Base-by-base conservation (phyloP, 2,888 invertebrate genomes). In the Parthenolecanium corni region DNA sequence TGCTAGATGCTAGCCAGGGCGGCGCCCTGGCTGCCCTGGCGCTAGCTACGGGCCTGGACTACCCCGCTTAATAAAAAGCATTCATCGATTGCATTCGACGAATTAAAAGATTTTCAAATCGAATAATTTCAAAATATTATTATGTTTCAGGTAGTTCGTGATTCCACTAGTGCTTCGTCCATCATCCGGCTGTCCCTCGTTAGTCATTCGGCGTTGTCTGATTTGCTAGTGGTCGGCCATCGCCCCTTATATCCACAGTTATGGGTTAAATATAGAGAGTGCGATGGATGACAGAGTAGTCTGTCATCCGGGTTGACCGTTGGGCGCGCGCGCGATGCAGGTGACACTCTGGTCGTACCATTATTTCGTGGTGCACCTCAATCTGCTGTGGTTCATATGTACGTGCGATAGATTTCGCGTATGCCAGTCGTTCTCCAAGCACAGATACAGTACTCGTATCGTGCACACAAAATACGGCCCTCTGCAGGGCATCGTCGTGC, bases 391-490 rank as follows among this genome's bases (percentile, higher is more conserved):
- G 49, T 23, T 49, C 23, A 23, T 49, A 23, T 49, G 49, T 21
- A 21, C 23, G 49, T 49, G 23, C 21, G 14, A 49, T 3, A 18
- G 21, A 12, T 49, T 49, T 23, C 49, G 49, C 61, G 61, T 23
- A 49, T 61, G 61, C 40, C 51, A 61, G 23, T 49, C 61, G 6
- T 61, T 61, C 40, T 25, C 49, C 40, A 49, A 49, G n/a, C 86
- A 86, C 75, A 86, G 86, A 74, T 86, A 86, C 76, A 85, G 85
- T 75, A 85, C 86, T 67, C 80, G 86, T 69, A 82, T 89, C 67
- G 86, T 93, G 68, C 82, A 83, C 72, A 94, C 93, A 68, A 87
- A 90, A 74, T 93, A 92, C 79, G 94, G 93, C 38, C 83, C 85
- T 65, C 76, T 94, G 71, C 82, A 91, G 52, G 94, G 92, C 63